Percentiles rank a stretch among this genome's conserved stretches.
Conservation (phyloP, 2,888 invertebrate genomes). For the Apamea sordens region DNA sequence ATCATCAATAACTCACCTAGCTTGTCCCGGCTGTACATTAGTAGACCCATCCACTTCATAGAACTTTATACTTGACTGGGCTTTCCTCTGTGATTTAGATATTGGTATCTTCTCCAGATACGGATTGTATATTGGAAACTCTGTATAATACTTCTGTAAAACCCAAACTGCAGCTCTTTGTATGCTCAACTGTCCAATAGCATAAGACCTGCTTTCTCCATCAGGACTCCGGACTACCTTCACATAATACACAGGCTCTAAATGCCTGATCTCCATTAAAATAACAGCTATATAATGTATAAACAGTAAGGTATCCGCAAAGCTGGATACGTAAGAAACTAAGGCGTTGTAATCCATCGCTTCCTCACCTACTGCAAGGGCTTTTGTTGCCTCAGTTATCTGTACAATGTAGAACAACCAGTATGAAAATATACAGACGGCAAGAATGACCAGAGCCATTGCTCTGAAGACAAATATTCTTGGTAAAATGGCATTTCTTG, state of each 20-base stretch:
- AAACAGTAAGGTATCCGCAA: constrained; percentile 98
- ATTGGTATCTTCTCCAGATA: constrained; percentile 97
- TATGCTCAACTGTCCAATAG: constrained; percentile 97
- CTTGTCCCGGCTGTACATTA: constrained; percentile 93
- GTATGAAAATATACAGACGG: constrained; percentile 98
- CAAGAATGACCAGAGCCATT: constrained; percentile 95
- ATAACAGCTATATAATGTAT: constrained; percentile 98
- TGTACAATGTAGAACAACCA: constrained; percentile 99
- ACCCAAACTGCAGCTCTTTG: constrained; percentile 99
- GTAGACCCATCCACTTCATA: constrained; percentile 98
- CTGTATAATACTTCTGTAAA: constrained; percentile 98
- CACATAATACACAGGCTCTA: constrained; percentile 96
- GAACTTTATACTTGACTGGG: constrained; percentile 97
- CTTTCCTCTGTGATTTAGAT: constrained; percentile 95
- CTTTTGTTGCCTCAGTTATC: constrained; percentile 94
- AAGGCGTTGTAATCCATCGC: constrained; percentile 96
- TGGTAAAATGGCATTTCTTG: constrained; percentile 96
- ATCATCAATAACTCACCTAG: constrained; percentile 80
- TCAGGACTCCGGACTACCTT: constrained; percentile 98
- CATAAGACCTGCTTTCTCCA: constrained; percentile 96
- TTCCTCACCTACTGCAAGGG: constrained; percentile 94
- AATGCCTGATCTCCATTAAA: constrained; percentile 97
- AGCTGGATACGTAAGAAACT: constrained; percentile 97
- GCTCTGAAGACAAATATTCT: constrained; percentile 97
- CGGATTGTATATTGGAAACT: constrained; percentile 99